Conservation (phyloP, 2,797 vertebrate species). For the Ambastaia sidthimunki region DNA sequence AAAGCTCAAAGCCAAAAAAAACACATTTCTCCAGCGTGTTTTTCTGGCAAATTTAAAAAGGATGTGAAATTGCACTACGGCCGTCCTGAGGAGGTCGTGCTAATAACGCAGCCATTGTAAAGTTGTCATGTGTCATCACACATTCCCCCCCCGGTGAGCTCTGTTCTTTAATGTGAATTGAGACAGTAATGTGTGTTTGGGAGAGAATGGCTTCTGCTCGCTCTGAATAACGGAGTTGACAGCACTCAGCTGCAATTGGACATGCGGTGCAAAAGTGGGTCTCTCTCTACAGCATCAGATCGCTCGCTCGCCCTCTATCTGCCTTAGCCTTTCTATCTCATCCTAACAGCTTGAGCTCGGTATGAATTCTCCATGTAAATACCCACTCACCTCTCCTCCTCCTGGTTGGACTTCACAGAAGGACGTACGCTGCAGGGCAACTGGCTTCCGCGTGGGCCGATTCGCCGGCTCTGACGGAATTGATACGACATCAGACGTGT, state of each 20-base stretch:
- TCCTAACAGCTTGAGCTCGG: slow-evolving; percentile 59
- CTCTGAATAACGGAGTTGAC: slow-evolving; percentile 57
- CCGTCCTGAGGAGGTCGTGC: slow-evolving; percentile 51
- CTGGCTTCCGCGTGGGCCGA: slow-evolving; percentile 53
- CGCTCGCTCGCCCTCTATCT: slow-evolving; percentile 37
- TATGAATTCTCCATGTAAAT: slow-evolving; percentile 57
- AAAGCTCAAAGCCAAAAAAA: slow-evolving; percentile 25
- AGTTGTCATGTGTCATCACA: slow-evolving; percentile 57
- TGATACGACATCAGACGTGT: slow-evolving; percentile 49
- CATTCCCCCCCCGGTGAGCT: slow-evolving; percentile 44
- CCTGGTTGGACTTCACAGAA: slow-evolving; percentile 69
- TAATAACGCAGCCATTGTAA: slow-evolving; percentile 58
- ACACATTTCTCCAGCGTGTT: background rate
- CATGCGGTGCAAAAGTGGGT: slow-evolving; percentile 54
- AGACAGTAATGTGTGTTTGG: slow-evolving; percentile 62
- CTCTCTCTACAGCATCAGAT: slow-evolving; percentile 46
- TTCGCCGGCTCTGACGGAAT: slow-evolving; percentile 34
- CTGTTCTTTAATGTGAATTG: slow-evolving; percentile 54
- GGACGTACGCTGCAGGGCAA: slow-evolving; percentile 51
- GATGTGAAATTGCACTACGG: slow-evolving; percentile 49
- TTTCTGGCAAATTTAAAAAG: slow-evolving; percentile 22
- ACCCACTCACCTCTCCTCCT: slow-evolving; percentile 51
- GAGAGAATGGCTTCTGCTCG: slow-evolving; percentile 56
- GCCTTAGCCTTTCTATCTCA: slow-evolving; percentile 27
- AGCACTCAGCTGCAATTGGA: slow-evolving; percentile 58